Evolutionary conservation across 37 sponge, comb jelly and placozoan species (phyloP), one percentile per base, ranked within the genome.

Genomic region (Chondrilla cf. caribensis): DNA sequence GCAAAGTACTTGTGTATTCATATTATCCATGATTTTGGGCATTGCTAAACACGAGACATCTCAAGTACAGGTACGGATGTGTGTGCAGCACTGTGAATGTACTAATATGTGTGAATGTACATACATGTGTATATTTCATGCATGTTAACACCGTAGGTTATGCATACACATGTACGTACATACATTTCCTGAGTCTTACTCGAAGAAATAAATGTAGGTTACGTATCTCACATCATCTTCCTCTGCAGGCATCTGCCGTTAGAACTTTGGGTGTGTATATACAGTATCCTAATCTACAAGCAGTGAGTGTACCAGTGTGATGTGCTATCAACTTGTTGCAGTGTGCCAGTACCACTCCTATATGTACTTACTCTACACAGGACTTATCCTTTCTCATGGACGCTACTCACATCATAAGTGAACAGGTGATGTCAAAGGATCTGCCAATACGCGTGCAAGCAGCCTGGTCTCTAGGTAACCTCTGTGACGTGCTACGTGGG

Each of bases 381-480:
- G 76, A 73, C 25, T 17, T 39, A 1, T 5, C 76, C 19, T 73
- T 73, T 22, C 41, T 73, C 43, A 9, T 73, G 76, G 76, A 73
- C 40, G 44, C 76, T 21, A 31, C 36, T n/a, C 41, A 73, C 44
- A 24, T 42, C 36, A 37, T 73, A 11, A 40, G 42, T 40, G 21
- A 19, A 17, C 38, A 73, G 2, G 76, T 40, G 76, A 73, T 22
- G 25, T 2, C 76, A 18, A 73, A 73, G 42, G 76, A 73, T 17
- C 39, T 73, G 21, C 76, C 29, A 14, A 37, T 73, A n/a, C 41
- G 76, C 0, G 44, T 73, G 1, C 76, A 73, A 37, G 76, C 76
- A n/a, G 38, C 76, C 2, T 73, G 76, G 76, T 73, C 76, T 40
- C 76, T 73, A 19, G 76, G 76, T 21, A 73, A 73, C 76, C 76